Percentiles rank a stretch among this genome's conserved stretches.
Conservation (phyloP, 2,797 vertebrate species). For the Phoxinus dragarum region DNA sequence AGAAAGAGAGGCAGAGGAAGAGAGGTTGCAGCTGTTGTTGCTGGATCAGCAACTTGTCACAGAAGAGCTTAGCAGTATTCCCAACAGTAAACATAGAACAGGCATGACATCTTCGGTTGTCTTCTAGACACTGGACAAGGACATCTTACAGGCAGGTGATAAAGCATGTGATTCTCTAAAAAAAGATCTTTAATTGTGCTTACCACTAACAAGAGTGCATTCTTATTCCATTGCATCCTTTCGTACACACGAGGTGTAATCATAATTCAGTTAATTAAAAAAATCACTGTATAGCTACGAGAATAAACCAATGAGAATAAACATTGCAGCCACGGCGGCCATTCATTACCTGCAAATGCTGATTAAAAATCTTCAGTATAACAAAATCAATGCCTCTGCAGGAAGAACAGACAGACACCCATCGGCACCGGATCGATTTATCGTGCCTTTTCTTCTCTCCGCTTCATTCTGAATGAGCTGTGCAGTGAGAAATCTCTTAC, state of each 20-base stretch:
- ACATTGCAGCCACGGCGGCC: neutral
- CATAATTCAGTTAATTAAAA: neutral
- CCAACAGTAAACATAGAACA: conserved; percentile 67
- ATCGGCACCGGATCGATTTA: conserved; percentile 54
- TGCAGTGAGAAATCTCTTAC: conserved; percentile 61
- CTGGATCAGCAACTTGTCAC: conserved; percentile 73
- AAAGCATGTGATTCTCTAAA: conserved; percentile 53
- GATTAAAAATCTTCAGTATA: conserved; percentile 34
- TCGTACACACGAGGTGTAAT: neutral
- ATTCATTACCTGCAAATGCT: conserved; percentile 11
- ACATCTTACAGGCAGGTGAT: conserved; percentile 66
- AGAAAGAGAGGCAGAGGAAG: conserved; percentile 20
- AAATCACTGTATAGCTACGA: neutral
- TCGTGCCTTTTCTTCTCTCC: conserved; percentile 59
- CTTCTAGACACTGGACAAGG: conserved; percentile 49
- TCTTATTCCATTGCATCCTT: neutral
- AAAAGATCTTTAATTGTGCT: conserved; percentile 61
- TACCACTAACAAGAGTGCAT: neutral
- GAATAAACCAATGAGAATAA: neutral
- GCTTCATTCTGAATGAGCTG: conserved; percentile 47
- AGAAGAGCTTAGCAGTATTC: conserved; percentile 70
- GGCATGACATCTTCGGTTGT: conserved; percentile 57
- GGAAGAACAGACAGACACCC: conserved; percentile 24
- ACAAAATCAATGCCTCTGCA: conserved; percentile 34
- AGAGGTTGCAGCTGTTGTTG: conserved; percentile 61